A percentile compares a stretch with the other conserved stretches of the same genome.
Evolutionary conservation across 2,797 vertebrate species (phyloP).

Genomic region (Synanceia verrucosa): DNA sequence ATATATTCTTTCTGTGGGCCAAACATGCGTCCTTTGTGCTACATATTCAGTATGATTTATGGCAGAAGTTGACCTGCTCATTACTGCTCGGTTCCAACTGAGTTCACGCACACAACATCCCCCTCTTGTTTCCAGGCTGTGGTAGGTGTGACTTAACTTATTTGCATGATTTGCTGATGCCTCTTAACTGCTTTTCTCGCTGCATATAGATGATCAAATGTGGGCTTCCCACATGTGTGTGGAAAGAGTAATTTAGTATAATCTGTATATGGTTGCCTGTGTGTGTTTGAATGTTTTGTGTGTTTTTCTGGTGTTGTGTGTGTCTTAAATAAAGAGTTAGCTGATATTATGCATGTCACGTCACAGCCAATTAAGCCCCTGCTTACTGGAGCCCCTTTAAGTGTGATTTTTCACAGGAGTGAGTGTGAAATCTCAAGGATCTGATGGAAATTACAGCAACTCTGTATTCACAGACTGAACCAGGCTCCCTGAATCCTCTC

Average conservation of each 20-base stretch:
- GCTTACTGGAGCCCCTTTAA: slow-evolving; percentile 72
- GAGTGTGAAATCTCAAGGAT: slow-evolving; percentile 80
- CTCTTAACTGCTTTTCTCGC: slow-evolving; percentile 49
- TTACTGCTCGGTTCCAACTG: slow-evolving; percentile 38
- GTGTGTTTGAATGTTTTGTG: neutral
- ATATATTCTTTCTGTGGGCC: slow-evolving; percentile 17
- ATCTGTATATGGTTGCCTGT: neutral
- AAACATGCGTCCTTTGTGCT: slow-evolving; percentile 33
- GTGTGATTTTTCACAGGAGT: slow-evolving; percentile 83
- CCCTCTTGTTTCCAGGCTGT: slow-evolving; percentile 13
- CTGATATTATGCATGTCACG: slow-evolving; percentile 69
- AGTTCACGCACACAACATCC: slow-evolving; percentile 6
- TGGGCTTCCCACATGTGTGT: neutral
- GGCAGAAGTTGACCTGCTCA: slow-evolving; percentile 46
- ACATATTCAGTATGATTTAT: slow-evolving; percentile 52
- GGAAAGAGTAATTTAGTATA: neutral
- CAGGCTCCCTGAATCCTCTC: slow-evolving; percentile 30
- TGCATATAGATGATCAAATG: slow-evolving; percentile 59
- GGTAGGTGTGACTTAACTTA: slow-evolving; percentile 45
- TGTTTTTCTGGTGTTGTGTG: slow-evolving; percentile 1
- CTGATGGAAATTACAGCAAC: slow-evolving; percentile 72
- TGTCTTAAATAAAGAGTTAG: slow-evolving; percentile 43
- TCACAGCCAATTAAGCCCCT: slow-evolving; percentile 78
- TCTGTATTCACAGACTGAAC: slow-evolving; percentile 69
- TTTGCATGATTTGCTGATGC: slow-evolving; percentile 53